phyloP scores from a whole-genome alignment of 2,113 vertebrate species.

The Tragulus kanchil region DNA sequence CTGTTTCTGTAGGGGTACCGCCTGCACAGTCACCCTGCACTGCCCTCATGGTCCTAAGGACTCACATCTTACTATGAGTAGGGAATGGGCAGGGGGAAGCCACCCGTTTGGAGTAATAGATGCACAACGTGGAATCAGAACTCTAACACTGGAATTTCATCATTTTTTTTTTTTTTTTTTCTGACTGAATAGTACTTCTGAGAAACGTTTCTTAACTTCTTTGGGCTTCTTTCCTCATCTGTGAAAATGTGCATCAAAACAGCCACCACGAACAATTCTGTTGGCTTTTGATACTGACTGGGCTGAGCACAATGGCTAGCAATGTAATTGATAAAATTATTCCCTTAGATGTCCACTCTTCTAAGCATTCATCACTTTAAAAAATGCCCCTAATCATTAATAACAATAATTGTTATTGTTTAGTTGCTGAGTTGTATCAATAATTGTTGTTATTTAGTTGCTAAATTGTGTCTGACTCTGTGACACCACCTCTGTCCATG shows the following conservation, averaged over 20 bases:
- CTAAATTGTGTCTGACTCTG: neutral
- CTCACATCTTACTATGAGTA: neutral
- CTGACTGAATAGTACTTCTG: neutral
- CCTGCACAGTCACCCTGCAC: neutral
- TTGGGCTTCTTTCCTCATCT: neutral
- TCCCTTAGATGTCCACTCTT: neutral
- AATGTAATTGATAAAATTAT: neutral
- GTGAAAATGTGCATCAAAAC: neutral
- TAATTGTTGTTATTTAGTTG: neutral
- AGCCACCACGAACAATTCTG: neutral
- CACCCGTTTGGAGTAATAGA: neutral
- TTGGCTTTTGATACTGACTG: neutral
- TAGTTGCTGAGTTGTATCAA: neutral
- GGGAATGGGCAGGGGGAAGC: neutral
- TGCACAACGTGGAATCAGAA: accelerated
- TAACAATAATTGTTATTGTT: neutral
- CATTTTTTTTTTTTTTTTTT: neutral
- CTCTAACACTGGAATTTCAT: neutral
- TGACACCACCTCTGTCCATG: neutral
- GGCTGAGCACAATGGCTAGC: neutral
- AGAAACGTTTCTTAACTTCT: neutral
- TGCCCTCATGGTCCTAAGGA: neutral
- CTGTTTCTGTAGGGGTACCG: neutral
- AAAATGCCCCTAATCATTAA: neutral
- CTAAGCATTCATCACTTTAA: neutral